A percentile compares a stretch with the other conserved stretches of the same genome.
Conservation (phyloP, 2,888 invertebrate species). For the Endotricha flammealis region DNA sequence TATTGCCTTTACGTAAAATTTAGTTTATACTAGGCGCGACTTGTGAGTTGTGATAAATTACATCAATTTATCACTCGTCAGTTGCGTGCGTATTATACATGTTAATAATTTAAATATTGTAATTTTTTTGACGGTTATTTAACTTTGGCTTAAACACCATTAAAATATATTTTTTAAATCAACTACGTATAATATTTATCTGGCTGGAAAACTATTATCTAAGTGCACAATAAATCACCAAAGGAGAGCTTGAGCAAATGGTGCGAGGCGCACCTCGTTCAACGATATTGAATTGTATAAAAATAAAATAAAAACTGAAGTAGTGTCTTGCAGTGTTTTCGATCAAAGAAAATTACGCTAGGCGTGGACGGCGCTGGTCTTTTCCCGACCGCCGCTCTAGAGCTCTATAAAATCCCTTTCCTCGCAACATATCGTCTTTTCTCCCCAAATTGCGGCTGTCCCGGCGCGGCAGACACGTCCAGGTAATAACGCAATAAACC, state of each 20-base stretch:
- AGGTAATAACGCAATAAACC: slow-evolving; percentile 79
- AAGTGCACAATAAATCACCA: slow-evolving; percentile 19
- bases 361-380: slow-evolving; percentile 54
- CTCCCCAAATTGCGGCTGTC: slow-evolving; percentile 72
- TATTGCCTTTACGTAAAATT: no score
- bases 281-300: slow-evolving; percentile 62
- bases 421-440: slow-evolving; percentile 73
- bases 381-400: slow-evolving; percentile 48
- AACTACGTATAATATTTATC: not conserved
- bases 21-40: not conserved
- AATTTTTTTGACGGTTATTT: not conserved
- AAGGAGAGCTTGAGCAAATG: slow-evolving; percentile 25
- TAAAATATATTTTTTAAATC: not conserved
- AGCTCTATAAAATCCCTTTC: slow-evolving; percentile 71
- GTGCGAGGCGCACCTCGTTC: slow-evolving; percentile 39
- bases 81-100: not conserved
- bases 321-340: slow-evolving; percentile 60
- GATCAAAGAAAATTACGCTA: slow-evolving; percentile 71
- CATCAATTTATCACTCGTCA: slow-evolving; percentile 2
- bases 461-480: slow-evolving; percentile 72
- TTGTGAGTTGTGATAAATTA: slow-evolving; percentile 2
- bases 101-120: no score
- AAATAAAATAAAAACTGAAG: slow-evolving; percentile 67
- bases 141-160: not conserved
- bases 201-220: slow-evolving; percentile 14